Percentiles rank a stretch among this genome's conserved stretches.
phyloP scores from a whole-genome alignment of 2,797 vertebrate species.

The Decapterus maruadsi region DNA sequence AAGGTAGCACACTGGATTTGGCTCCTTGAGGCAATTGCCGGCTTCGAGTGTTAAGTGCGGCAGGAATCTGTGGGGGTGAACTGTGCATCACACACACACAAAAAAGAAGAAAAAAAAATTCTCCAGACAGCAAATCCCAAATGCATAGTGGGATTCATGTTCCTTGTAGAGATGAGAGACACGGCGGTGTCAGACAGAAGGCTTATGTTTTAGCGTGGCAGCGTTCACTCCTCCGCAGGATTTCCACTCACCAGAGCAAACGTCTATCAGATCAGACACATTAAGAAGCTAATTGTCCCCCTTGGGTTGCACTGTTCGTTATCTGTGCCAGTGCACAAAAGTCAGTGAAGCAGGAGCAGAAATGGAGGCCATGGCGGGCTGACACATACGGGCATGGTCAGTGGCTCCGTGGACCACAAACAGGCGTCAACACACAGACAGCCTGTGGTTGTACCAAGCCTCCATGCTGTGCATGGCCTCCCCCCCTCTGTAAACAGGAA shows the following conservation, averaged over 20 bases:
- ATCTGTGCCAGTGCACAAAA: conserved; percentile 67
- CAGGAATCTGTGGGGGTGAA: conserved; percentile 49
- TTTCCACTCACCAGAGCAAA: conserved; percentile 60
- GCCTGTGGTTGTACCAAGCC: conserved; percentile 45
- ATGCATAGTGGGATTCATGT: conserved; percentile 50
- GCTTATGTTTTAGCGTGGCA: conserved; percentile 47
- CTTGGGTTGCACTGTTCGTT: conserved; percentile 73
- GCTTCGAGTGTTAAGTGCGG: conserved; percentile 65
- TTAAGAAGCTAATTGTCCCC: conserved; percentile 81
- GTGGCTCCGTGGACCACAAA: conserved; percentile 37
- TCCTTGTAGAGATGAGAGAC: conserved; percentile 48
- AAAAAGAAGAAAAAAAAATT: neutral
- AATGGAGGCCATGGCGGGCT: conserved; percentile 47
- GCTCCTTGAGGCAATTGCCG: conserved; percentile 59
- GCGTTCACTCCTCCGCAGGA: conserved; percentile 45
- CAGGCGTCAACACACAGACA: conserved; percentile 34
- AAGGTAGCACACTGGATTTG: conserved; percentile 48
- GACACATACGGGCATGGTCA: conserved; percentile 60
- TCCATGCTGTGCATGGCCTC: conserved; percentile 21
- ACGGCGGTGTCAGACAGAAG: conserved; percentile 43
- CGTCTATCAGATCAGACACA: conserved; percentile 78
- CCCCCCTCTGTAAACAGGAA: conserved; percentile 53
- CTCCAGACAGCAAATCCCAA: conserved; percentile 66
- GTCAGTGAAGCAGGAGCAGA: conserved; percentile 61
- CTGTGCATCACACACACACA: conserved; percentile 12